Evolutionary conservation across 1,140 invertebrate genomes (phyloP).

Genomic region (Gryon sp.): DNA sequence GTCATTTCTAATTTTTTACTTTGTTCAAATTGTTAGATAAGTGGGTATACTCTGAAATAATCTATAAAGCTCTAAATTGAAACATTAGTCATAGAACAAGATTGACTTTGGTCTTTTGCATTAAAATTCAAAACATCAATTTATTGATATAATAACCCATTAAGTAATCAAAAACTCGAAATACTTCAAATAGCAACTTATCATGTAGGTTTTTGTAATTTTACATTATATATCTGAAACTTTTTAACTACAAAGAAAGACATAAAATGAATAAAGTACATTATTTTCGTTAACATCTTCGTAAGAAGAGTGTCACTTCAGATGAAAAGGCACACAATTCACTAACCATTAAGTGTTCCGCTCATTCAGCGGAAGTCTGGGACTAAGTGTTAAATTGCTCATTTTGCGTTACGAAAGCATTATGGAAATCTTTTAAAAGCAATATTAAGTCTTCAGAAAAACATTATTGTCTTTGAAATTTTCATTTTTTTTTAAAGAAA

Average conservation of each 20-base stretch:
- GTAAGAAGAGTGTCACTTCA: conserved; percentile 5
- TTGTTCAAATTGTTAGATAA: too few relatives aligned
- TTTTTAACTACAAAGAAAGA: too few relatives aligned
- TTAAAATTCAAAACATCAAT: conserved; percentile 7
- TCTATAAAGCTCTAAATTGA: too few relatives aligned
- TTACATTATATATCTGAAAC: too few relatives aligned
- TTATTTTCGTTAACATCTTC: too few relatives aligned
- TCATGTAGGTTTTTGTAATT: too few relatives aligned
- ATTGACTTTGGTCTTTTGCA: neutral
- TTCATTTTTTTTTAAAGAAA: neutral
- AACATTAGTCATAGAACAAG: neutral
- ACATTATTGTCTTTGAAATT: neutral
- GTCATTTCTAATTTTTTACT: too few relatives aligned
- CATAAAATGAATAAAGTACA: too few relatives aligned
- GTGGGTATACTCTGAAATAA: too few relatives aligned
- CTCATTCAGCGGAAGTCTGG: conserved; percentile 12
- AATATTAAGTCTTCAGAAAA: neutral
- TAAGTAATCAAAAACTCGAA: neutral
- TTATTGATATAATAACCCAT: conserved; percentile 4
- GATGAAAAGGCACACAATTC: conserved; percentile 25
- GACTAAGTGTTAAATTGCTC: conserved; percentile 53
- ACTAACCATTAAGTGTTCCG: conserved; percentile 26
- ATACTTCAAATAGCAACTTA: neutral
- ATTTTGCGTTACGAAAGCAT: conserved; percentile 39
- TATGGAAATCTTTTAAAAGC: conserved; percentile 3